Evolutionary conservation across 2,888 invertebrate genomes (phyloP).

Genomic region (Oscheius myriophilus): DNA sequence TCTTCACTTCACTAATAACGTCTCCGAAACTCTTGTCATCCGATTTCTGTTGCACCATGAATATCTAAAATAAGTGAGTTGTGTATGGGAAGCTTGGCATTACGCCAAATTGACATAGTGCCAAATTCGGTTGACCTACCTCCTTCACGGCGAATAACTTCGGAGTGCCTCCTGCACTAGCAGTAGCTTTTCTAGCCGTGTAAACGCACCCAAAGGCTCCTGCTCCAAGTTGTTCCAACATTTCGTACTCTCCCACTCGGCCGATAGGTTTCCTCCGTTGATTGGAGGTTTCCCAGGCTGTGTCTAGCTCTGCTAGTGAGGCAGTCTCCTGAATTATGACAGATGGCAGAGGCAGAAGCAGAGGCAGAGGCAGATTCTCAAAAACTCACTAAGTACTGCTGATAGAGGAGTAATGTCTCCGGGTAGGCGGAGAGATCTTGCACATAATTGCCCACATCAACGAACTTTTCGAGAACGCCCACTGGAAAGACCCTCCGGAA

Average conservation of each 20-base stretch:
- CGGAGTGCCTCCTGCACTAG: constrained; percentile 32
- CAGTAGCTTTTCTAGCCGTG: constrained; percentile 71
- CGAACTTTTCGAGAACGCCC: constrained; percentile 72
- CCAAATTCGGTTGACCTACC: constrained; percentile 55
- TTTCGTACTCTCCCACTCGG: constrained; percentile 72
- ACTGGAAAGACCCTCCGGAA: constrained; percentile 72
- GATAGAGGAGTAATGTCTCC: constrained; percentile 64
- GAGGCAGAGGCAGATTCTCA: background rate
- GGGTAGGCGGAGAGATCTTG: constrained; percentile 71
- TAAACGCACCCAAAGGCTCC: constrained; percentile 74
- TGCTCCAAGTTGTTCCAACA: constrained; percentile 73
- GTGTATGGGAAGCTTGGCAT: too few relatives aligned
- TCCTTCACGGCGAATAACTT: constrained; percentile 72
- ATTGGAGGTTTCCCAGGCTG: constrained; percentile 49
- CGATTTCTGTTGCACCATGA: constrained; percentile 46
- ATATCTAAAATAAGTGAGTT: constrained; percentile 40
- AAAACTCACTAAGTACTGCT: constrained; percentile 37
- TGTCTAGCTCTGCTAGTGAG: constrained; percentile 16
- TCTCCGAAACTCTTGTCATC: constrained; percentile 71
- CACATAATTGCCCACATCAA: constrained; percentile 73
- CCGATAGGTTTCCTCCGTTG: constrained; percentile 47
- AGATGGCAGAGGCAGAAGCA: too few relatives aligned
- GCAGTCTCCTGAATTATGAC: constrained; percentile 8
- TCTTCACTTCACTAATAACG: constrained; percentile 73
- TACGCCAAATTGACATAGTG: too few relatives aligned